Percentiles rank a stretch among this genome's conserved stretches.
These are phyloP conservation scores for Hepsetus odoe DNA, from an alignment of 2,113 vertebrate species.

Conservation along the genomic window DNA sequence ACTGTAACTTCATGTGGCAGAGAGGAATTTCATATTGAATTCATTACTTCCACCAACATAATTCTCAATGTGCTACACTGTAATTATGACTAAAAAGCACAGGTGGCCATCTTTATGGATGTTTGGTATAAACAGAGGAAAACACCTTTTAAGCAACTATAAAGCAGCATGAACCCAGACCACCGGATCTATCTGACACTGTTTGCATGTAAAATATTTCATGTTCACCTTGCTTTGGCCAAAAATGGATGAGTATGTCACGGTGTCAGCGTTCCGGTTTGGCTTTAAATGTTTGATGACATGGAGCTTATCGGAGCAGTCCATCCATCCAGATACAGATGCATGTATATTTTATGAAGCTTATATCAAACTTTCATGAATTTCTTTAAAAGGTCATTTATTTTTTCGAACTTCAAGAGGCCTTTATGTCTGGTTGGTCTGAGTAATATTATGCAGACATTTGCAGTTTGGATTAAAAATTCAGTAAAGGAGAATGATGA, in stretches of 20 bases:
- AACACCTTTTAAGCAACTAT: background rate
- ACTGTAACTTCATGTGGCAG: background rate
- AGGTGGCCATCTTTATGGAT: background rate
- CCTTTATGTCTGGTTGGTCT: conserved; percentile 3
- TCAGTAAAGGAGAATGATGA: conserved; percentile 26
- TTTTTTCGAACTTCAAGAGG: conserved; percentile 27
- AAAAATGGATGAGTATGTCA: conserved; percentile 23
- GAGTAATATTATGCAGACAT: conserved; percentile 19
- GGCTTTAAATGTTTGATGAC: conserved; percentile 26
- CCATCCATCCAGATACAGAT: conserved; percentile 25
- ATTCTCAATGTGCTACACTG: background rate
- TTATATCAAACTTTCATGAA: conserved; percentile 29
- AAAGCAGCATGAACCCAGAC: background rate
- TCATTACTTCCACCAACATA: background rate
- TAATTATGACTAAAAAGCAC: background rate
- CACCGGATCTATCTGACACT: background rate
- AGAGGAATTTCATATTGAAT: background rate
- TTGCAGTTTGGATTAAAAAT: conserved; percentile 13
- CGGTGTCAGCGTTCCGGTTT: background rate
- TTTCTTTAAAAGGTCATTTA: conserved; percentile 30
- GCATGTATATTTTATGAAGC: conserved; percentile 31
- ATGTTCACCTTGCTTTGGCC: background rate
- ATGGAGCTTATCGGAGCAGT: conserved; percentile 9
- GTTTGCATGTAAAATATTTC: background rate
- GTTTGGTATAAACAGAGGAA: background rate